phyloP scores from a whole-genome alignment of 2,797 vertebrate species.

The Tangara arthus region DNA sequence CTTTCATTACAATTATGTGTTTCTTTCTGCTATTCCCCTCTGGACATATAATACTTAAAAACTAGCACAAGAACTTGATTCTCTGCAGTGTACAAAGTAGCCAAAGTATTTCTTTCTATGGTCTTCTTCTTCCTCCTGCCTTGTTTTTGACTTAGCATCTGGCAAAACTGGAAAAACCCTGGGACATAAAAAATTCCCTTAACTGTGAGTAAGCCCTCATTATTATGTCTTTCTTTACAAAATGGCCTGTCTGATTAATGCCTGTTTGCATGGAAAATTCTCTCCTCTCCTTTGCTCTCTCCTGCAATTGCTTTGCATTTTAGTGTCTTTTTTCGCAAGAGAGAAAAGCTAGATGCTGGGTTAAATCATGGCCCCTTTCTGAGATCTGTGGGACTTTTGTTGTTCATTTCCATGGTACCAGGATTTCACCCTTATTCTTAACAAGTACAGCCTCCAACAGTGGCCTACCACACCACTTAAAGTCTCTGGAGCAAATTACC shows the following conservation, averaged over 20 bases:
- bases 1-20: neutral
- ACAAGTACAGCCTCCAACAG: neutral
- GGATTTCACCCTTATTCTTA: neutral
- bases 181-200: conserved; percentile 44
- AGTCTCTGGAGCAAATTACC: neutral
- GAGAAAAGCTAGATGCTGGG: neutral
- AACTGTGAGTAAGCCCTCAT: conserved; percentile 46
- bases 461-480: neutral
- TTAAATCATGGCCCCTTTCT: neutral
- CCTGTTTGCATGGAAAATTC: conserved; percentile 26
- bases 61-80: neutral
- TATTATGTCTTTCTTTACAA: conserved; percentile 7
- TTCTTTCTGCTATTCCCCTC: neutral
- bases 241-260: conserved; percentile 35
- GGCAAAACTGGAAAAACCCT: conserved; percentile 41
- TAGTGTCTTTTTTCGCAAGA: neutral
- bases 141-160: conserved; percentile 35
- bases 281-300: neutral
- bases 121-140: neutral
- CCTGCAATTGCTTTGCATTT: neutral
- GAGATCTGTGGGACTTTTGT: neutral
- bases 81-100: neutral
- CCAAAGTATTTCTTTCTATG: conserved; percentile 1
- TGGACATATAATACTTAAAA: neutral
- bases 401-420: neutral